Evolutionary conservation across 2,113 vertebrate species (phyloP).

Genomic region (Micromys minutus): DNA sequence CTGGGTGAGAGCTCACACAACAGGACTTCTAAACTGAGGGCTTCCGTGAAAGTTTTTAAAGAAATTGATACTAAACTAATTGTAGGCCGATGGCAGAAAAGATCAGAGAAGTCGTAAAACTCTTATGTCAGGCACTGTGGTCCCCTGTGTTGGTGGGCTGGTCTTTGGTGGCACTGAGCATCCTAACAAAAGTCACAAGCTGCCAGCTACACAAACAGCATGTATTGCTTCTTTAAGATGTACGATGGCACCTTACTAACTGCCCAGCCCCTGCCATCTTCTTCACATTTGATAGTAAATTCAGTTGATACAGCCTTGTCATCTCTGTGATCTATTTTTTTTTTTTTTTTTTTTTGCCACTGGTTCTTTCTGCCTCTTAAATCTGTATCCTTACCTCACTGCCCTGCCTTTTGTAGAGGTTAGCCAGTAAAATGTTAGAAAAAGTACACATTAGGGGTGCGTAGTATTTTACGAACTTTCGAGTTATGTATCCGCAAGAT

Average conservation of each 20-base stretch:
- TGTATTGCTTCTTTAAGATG: neutral
- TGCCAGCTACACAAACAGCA: neutral
- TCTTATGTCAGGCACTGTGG: no score
- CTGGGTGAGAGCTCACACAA: accelerated
- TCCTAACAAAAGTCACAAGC: neutral
- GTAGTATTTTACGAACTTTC: neutral
- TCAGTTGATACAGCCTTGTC: neutral
- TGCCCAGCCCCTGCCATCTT: neutral
- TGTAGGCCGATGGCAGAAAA: neutral
- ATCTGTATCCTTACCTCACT: neutral
- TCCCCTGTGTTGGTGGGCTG: neutral
- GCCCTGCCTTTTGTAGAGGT: neutral
- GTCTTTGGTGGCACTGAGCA: neutral
- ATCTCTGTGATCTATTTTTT: neutral
- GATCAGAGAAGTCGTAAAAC: neutral
- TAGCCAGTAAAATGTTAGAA: neutral
- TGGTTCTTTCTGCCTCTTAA: neutral
- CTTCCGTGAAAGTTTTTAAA: neutral
- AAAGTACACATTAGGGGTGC: neutral
- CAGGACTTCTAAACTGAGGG: neutral
- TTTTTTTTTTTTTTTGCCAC: neutral
- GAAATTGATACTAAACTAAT: neutral
- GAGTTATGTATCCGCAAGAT: neutral
- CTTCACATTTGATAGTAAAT: neutral
- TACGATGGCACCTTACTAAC: neutral